Evolutionary conservation across 2,113 vertebrate genomes (phyloP).

Genomic region (Tragelaphus strepsiceros): DNA sequence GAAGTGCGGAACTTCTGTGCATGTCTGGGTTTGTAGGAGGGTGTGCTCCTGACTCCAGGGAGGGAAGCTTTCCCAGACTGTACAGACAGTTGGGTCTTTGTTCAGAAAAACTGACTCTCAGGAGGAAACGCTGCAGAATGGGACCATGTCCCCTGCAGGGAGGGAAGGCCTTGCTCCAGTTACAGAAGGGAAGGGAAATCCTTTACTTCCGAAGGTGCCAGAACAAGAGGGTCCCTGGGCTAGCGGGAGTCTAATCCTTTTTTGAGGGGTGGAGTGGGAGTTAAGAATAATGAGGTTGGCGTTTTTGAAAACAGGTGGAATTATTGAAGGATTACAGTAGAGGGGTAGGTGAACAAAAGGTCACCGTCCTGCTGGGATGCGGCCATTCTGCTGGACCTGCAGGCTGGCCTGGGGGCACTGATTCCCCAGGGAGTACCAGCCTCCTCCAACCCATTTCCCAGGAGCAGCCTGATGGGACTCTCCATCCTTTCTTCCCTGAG

Average conservation of each 20-base stretch:
- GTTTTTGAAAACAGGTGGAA: conserved; percentile 59
- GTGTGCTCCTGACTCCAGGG: conserved; percentile 49
- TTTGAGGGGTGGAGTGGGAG: neutral
- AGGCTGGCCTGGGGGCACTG: neutral
- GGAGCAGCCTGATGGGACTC: neutral
- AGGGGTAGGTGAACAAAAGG: conserved; percentile 28
- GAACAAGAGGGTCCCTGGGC: neutral
- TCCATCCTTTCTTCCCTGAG: neutral
- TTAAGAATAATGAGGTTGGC: neutral
- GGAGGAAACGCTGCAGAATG: conserved; percentile 42
- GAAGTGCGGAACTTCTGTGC: conserved; percentile 61
- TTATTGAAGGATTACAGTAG: conserved; percentile 29
- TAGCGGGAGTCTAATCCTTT: conserved; percentile 4
- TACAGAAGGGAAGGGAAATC: neutral
- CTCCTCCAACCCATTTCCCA: neutral
- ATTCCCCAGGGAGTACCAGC: neutral
- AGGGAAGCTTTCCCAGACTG: conserved; percentile 65
- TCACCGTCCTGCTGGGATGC: neutral
- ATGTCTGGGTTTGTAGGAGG: conserved; percentile 76
- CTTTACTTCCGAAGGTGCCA: conserved; percentile 51
- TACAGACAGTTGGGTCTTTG: conserved; percentile 77
- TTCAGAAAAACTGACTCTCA: conserved; percentile 58
- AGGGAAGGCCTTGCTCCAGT: conserved; percentile 16
- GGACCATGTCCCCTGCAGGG: conserved; percentile 48
- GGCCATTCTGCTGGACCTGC: neutral